phyloP scores from a whole-genome alignment of 2,888 invertebrate species.

The Athrips mouffetella region DNA sequence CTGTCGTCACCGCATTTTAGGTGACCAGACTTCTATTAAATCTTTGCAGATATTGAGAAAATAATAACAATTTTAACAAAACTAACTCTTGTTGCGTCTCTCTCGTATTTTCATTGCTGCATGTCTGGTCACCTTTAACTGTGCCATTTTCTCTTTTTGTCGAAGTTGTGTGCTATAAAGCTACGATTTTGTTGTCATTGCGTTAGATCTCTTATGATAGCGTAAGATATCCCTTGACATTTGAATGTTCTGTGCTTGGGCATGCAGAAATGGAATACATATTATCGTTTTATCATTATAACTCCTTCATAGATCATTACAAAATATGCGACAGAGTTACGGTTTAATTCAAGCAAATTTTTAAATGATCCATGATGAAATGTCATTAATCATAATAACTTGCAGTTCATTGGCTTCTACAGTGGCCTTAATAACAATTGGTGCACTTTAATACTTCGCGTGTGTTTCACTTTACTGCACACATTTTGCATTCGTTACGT shows the following conservation, averaged over 20 bases:
- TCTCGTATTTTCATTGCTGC: conserved; percentile 62
- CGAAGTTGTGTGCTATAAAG: conserved; percentile 52
- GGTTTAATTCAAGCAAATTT: conserved; percentile 16
- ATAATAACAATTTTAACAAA: background rate
- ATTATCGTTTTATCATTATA: conserved; percentile 43
- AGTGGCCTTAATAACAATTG: conserved; percentile 69
- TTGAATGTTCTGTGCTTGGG: conserved; percentile 71
- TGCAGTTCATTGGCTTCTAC: conserved; percentile 59
- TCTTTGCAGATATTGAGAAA: conserved; percentile 3
- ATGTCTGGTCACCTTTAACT: conserved; percentile 75
- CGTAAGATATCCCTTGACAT: conserved; percentile 55
- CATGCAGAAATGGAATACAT: conserved; percentile 74
- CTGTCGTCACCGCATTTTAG: conserved; percentile 70
- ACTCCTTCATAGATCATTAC: conserved; percentile 46
- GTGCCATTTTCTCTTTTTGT: conserved; percentile 41
- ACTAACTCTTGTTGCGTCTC: conserved; percentile 7
- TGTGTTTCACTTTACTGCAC: conserved; percentile 44
- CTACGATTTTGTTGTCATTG: conserved; percentile 46
- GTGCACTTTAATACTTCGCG: conserved; percentile 41
- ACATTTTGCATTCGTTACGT: conserved; percentile 17
- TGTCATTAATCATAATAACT: conserved; percentile 58
- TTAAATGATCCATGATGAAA: conserved; percentile 16
- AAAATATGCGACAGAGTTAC: conserved; percentile 23
- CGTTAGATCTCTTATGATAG: conserved; percentile 49
- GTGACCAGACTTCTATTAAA: conserved; percentile 63